Base-by-base conservation (phyloP, 2,888 invertebrate genomes). In the Clanis bilineata region DNA sequence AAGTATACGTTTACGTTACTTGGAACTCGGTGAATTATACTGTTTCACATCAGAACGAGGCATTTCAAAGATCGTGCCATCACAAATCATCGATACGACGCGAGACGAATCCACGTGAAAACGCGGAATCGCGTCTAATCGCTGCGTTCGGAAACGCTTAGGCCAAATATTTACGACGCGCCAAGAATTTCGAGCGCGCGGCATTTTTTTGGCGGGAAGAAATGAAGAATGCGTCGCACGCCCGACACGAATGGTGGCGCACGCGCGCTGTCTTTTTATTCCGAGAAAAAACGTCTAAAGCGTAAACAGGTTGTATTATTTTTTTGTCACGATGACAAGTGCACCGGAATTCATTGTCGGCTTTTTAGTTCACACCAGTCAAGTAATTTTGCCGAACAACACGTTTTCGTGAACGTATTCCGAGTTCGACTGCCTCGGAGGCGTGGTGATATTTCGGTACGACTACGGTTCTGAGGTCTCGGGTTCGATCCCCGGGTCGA, bases 201-300 rank as follows among this genome's bases (percentile, higher is more conserved):
- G 78, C 78, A 83, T 88, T 90, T 90, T 58, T 90, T 90, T 85
- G 84, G 88, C 85, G 83, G 80, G 83, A 80, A 76, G 68, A 68
- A 68, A 44, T 54, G 57, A 43, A 61, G 32, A 56, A 32, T 45
- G 38, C 63, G 66, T 64, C 63, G 61, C 62, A 69, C 69, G 54
- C 76, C 76, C 81, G 85, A 70, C 79, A 79, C 87, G 87, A 87
- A 88, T 88, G 85, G 81, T 70, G 62, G 80, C 79, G 87, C 89
- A 90, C 89, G 91, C 88, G 86, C 83, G 71, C 68, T 68, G 54
- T 67, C 62, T 76, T 79, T 81, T 78, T 72, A 67, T 70, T 70
- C 63, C 64, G 70, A 72, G 67, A 73, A 75, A 72, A 77, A 67
- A 73, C 15, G 4, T 32, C 18, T 18, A 80, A 79, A 71, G 66